A percentile compares a stretch with the other conserved stretches of the same genome.
phyloP scores from a whole-genome alignment of 2,113 vertebrate species.

The Upupa epops region DNA sequence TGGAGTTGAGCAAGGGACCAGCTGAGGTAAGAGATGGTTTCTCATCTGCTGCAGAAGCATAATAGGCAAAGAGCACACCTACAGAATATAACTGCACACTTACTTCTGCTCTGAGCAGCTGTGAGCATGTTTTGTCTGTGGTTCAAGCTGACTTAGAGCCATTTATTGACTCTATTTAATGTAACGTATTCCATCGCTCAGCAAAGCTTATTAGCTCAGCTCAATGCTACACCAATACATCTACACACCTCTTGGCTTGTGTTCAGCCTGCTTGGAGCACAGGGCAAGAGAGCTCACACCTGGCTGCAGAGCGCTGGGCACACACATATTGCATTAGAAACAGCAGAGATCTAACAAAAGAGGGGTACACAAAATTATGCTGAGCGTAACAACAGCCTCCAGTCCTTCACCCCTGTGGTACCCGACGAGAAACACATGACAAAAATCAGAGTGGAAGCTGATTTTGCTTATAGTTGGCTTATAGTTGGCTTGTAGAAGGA shows the following conservation, averaged over 20 bases:
- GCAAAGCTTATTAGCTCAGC: not conserved
- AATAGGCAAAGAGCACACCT: not conserved
- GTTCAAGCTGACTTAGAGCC: not conserved
- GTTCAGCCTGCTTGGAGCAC: not conserved
- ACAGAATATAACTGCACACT: fast-evolving
- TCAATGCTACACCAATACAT: not conserved
- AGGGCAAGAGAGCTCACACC: not conserved
- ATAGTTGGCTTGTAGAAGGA: slow-evolving; percentile 75
- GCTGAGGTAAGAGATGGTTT: not conserved
- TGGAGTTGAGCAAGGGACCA: not conserved
- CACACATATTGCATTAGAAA: not conserved
- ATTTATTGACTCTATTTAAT: not conserved
- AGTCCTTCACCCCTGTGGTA: not conserved
- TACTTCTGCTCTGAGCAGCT: not conserved
- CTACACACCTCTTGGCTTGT: not conserved
- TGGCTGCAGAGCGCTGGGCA: not conserved
- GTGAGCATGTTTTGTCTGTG: not conserved
- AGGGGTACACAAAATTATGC: slow-evolving; percentile 38
- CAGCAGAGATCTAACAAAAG: slow-evolving; percentile 26
- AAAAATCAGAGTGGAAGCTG: slow-evolving; percentile 11
- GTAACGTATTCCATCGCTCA: not conserved
- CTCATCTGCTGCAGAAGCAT: not conserved
- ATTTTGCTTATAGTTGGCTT: slow-evolving; percentile 72
- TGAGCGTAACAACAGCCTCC: not conserved
- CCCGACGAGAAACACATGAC: not conserved